Conservation (phyloP, 2,113 vertebrate species). For the Oryzias javanicus region DNA sequence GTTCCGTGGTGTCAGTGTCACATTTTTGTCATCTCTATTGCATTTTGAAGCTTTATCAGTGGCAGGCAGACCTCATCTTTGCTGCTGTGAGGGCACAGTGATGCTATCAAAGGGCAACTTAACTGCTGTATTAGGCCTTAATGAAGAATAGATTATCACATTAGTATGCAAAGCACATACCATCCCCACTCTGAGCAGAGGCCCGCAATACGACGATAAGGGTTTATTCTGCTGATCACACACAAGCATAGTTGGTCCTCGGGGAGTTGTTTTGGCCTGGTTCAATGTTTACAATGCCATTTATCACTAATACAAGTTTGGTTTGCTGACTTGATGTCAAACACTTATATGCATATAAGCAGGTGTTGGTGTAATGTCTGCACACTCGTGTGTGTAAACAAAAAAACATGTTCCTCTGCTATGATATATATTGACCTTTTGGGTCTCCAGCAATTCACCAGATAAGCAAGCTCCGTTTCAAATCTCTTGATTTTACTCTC, state of each 20-base stretch:
- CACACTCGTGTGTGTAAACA: background rate
- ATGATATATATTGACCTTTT: slow-evolving; percentile 34
- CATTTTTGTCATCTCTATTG: slow-evolving; percentile 59
- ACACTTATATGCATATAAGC: slow-evolving; percentile 13
- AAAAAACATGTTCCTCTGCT: slow-evolving; percentile 1
- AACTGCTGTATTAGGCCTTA: slow-evolving; percentile 70
- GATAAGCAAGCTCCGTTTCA: slow-evolving; percentile 45
- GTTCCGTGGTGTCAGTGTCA: slow-evolving; percentile 24
- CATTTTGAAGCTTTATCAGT: slow-evolving; percentile 66
- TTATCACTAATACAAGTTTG: slow-evolving; percentile 56
- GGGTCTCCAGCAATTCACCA: slow-evolving; percentile 20
- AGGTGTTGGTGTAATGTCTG: background rate
- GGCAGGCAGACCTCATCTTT: slow-evolving; percentile 46
- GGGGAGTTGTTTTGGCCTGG: slow-evolving; percentile 44
- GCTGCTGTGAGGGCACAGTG: slow-evolving; percentile 48
- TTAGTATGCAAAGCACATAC: slow-evolving; percentile 64
- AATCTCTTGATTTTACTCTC: slow-evolving; percentile 37
- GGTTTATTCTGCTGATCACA: slow-evolving; percentile 71
- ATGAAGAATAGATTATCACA: slow-evolving; percentile 75
- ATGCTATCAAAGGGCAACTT: slow-evolving; percentile 64
- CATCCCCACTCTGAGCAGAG: slow-evolving; percentile 36
- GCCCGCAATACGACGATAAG: slow-evolving; percentile 63
- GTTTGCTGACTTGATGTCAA: slow-evolving; percentile 43
- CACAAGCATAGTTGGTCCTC: slow-evolving; percentile 52
- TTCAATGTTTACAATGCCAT: slow-evolving; percentile 61